phyloP scores from a whole-genome alignment of 1,140 invertebrate genomes.

The Pentalonia nigronervosa region DNA sequence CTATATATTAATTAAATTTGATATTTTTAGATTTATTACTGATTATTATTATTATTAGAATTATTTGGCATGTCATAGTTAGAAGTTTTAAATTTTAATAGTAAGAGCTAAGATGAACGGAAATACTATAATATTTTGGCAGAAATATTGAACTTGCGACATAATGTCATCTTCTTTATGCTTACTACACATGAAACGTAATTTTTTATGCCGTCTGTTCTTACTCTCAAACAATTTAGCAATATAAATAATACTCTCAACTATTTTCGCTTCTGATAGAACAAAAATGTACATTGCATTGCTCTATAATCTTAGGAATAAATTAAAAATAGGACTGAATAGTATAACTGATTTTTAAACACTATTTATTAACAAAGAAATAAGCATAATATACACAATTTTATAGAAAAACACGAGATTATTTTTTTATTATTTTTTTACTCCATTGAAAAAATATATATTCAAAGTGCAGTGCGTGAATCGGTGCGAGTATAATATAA shows the following conservation, averaged over 20 bases:
- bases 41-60: constrained; percentile 14
- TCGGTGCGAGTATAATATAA: background rate
- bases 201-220: background rate
- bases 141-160: background rate
- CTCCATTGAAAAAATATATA: background rate
- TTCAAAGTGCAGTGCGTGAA: background rate
- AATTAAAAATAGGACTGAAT: background rate
- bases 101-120: background rate
- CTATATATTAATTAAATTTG: background rate
- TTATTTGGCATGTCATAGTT: background rate
- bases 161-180: background rate
- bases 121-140: constrained; percentile 13
- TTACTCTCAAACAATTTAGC: background rate
- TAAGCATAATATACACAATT: background rate
- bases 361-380: background rate
- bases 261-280: background rate
- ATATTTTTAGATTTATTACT: background rate
- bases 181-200: background rate
- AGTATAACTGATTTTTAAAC: background rate
- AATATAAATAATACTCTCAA: background rate
- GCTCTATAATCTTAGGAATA: background rate
- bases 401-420: background rate
- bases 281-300: too few species aligned
- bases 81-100: background rate
- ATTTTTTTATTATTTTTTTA: background rate